Base-by-base conservation (phyloP, 2,113 vertebrate species). In the Serilophus lunatus region DNA sequence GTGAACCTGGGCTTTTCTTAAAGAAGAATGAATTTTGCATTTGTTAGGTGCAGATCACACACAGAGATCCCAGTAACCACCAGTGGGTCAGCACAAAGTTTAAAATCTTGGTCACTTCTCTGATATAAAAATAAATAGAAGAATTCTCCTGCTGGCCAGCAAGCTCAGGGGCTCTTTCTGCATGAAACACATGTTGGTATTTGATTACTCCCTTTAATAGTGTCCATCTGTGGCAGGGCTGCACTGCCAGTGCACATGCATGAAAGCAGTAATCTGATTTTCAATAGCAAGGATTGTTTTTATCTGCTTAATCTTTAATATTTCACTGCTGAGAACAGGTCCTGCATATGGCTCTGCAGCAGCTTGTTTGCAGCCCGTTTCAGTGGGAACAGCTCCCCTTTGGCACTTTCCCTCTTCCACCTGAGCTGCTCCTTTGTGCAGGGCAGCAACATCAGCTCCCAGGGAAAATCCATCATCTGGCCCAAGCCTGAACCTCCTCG, bases 281-380 rank as follows among this genome's bases (percentile, higher is more conserved):
- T 72, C 87, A 47, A n/a, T 10, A 60, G 53, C 59, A 75, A 80
- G 7, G 20, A 15, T 35, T 19, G 78, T 59, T 93, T 93, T 88
- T 40, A 88, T 78, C 93, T 79, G 54, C 81, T 88, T 29, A 11
- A 56, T 36, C 90, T 88, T 60, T 56, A n/a, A 64, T 74, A 44
- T 91, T 74, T 60, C 69, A 10, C 51, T n/a, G 63, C 54, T 44
- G 63, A 15, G 54, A 56, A 19, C 66, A 42, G 76, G 56, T 49
- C 75, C 76, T 42, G 40, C 90, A 42, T 17, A 31, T 42, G 90
- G 66, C 13, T 56, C 33, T 91, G 68, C 64, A 70, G 71, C 72
- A 80, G 72, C 57, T n/a, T 70, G 50, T 40, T 88, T 38, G 56
- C 61, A 53, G 74, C 3, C 45, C 54, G 6, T 85, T 28, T 23